Conservation (phyloP, 2,797 vertebrate genomes). For the Coregonus sp. region DNA sequence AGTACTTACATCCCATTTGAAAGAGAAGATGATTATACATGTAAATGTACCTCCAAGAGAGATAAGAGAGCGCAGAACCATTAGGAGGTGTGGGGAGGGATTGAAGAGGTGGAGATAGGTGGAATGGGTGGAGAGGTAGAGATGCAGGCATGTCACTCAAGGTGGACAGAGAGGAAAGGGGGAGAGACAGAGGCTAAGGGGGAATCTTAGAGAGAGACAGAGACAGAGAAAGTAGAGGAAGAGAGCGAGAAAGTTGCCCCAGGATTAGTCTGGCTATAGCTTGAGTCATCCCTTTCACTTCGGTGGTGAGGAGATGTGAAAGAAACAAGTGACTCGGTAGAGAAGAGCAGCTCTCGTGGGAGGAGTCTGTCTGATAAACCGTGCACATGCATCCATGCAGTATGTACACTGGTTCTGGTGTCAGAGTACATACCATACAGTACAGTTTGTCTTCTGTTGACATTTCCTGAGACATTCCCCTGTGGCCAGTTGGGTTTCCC, state of each 20-base stretch:
- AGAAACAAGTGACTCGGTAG: conserved; percentile 58
- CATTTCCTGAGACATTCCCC: conserved; percentile 36
- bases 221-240: conserved; percentile 11
- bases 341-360: conserved; percentile 17
- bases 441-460: not conserved
- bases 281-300: conserved; percentile 64
- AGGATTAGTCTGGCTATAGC: conserved; percentile 30
- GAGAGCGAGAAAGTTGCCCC: conserved; percentile 2
- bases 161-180: not conserved
- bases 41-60: not conserved
- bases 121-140: not conserved
- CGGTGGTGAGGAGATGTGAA: conserved; percentile 62
- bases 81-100: not conserved
- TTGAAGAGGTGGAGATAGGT: not conserved
- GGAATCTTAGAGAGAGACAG: conserved; percentile 2
- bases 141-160: not conserved
- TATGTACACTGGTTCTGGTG: not conserved
- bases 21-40: not conserved
- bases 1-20: not conserved
- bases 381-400: too few species aligned
- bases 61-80: not conserved
- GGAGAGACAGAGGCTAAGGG: not conserved
- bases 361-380: conserved; percentile 46
- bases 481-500: conserved; percentile 34
- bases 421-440: not conserved